Conservation (phyloP, 2,797 vertebrate species). For the Sebastes dallii region DNA sequence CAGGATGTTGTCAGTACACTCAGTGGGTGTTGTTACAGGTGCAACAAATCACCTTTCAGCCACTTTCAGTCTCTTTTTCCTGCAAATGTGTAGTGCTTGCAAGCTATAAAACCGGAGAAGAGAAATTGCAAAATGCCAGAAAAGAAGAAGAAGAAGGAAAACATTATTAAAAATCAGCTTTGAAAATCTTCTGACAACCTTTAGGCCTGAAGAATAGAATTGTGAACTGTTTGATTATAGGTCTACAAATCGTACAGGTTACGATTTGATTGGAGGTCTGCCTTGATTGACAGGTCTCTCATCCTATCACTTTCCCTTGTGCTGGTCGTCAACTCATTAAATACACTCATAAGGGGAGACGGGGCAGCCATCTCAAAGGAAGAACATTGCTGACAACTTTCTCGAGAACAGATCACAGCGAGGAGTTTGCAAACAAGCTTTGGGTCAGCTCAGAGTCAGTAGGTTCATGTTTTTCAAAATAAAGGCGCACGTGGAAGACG, state of each 20-base stretch:
- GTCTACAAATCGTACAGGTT: not conserved
- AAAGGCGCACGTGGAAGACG: conserved; percentile 50
- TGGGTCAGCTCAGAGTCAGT: conserved; percentile 43
- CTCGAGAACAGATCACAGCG: conserved; percentile 32
- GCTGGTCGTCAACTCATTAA: not conserved
- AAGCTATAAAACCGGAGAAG: not conserved
- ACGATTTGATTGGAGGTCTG: not conserved
- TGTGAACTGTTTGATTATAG: no score
- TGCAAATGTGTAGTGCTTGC: not conserved
- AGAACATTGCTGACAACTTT: not conserved
- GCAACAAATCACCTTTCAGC: not conserved
- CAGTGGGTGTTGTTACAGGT: not conserved
- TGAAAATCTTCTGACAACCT: not conserved
- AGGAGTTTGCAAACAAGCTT: conserved; percentile 50
- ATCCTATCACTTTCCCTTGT: not conserved
- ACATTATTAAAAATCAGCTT: not conserved
- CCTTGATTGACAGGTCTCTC: not conserved
- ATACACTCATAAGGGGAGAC: no score
- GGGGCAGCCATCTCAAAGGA: not conserved
- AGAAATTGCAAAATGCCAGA: not conserved
- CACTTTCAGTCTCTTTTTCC: not conserved
- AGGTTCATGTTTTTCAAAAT: conserved; percentile 73
- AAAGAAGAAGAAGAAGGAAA: not conserved
- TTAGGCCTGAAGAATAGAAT: not conserved
- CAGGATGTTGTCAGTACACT: not conserved